Base-by-base conservation (phyloP, 2,888 invertebrate genomes). In the Leucophenga maculata region DNA sequence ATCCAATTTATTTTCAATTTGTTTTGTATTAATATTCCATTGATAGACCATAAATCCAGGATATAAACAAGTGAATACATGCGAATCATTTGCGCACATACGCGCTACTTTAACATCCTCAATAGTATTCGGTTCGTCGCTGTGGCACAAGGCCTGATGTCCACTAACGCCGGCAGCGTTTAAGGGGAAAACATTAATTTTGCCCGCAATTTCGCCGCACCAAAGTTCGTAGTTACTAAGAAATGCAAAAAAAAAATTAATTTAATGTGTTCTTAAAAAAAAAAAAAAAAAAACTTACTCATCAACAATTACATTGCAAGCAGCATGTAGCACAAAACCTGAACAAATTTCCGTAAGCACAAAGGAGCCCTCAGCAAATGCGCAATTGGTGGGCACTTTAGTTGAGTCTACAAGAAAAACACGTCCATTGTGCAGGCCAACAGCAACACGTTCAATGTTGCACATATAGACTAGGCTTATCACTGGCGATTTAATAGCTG, bases 11-110 rank as follows among this genome's bases (percentile, higher is more conserved):
- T 94, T 94, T 3, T 93, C 89, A 74, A 95, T 93, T 67, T 90
- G 89, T 72, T 93, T 92, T 0, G 91, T 90, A 1, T 89, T 89
- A 0, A 92, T 91, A 80, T 94, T 93, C 97, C 97, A 98, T 84
- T 95, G 95, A 88, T 95, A 96, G 14, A 98, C 94, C 75, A 94
- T 92, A 82, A 94, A 95, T 0, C 97, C 94, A 8, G 97, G 97
- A 86, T 94, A 93, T 1, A 94, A 93, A 82, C 96, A 97, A 0
- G 95, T 94, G 89, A 95, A 94, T 8, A 95, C 92, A 57, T 90
- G 90, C 2, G 89, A 90, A 39, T 91, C 91, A 13, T 91, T 90
- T 11, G 93, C 90, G 9, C 93, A 91, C 52, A 95, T 89, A 75
- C 95, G 92, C 39, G 94, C 91, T 1, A 94, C 94, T 80, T 93